Evolutionary conservation across 1,140 invertebrate genomes (phyloP).

Genomic region (Cydia amplana): DNA sequence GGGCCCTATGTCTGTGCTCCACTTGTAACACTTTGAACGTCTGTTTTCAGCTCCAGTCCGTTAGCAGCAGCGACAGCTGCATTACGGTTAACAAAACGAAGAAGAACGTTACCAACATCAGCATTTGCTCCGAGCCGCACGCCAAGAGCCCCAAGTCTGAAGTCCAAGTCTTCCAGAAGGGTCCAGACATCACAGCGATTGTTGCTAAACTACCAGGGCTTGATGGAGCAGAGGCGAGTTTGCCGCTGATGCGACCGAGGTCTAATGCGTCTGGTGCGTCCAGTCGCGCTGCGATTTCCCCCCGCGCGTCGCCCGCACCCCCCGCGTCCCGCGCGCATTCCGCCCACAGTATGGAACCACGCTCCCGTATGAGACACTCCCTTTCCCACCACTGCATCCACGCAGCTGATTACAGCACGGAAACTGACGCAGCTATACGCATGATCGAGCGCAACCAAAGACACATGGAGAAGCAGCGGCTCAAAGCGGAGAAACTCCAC

Average conservation of each 20-base stretch:
- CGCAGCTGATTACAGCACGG: constrained; percentile 78
- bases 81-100: constrained; percentile 78
- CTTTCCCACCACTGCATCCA: constrained; percentile 74
- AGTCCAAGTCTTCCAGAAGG: constrained; percentile 82
- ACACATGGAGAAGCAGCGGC: constrained; percentile 71
- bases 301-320: constrained; percentile 67
- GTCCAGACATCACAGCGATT: constrained; percentile 77
- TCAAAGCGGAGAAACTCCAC: constrained; percentile 59
- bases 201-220: constrained; percentile 82
- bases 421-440: constrained; percentile 79
- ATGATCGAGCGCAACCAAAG: constrained; percentile 78
- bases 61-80: constrained; percentile 68
- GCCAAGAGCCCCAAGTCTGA: constrained; percentile 68
- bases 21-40: constrained; percentile 27
- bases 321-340: constrained; percentile 62
- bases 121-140: constrained; percentile 75
- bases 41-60: constrained; percentile 63
- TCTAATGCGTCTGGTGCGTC: constrained; percentile 76
- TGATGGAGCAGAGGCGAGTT: constrained; percentile 73
- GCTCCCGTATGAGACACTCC: constrained; percentile 70
- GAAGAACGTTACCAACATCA: constrained; percentile 82
- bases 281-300: constrained; percentile 78
- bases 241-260: constrained; percentile 76
- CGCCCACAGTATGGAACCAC: constrained; percentile 76
- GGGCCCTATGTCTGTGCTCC: not conserved